Base-by-base conservation (phyloP, 2,113 vertebrate species). In the Physeter macrocephalus region DNA sequence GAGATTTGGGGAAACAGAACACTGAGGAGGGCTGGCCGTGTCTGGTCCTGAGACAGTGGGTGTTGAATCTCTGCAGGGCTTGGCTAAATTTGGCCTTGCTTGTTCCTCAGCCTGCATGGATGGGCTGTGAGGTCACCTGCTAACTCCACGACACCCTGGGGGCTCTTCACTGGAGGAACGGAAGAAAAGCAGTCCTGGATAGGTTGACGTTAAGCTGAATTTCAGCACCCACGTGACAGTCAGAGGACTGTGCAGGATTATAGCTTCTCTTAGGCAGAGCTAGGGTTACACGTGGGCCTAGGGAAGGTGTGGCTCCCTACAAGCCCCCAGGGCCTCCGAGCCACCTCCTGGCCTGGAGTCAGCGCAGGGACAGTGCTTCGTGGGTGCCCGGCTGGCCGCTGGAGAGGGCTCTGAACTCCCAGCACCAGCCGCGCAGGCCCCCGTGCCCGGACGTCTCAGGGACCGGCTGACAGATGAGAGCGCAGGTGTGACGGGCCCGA, bases 81-180 rank as follows among this genome's bases (percentile, higher is more conserved):
- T 57, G 77, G 84, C 88, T 85, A 77, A 89, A 74, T 89, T 57
- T 89, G 89, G 49, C 77, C 29, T 87, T 88, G 81, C 64, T 84
- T 78, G 94, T 80, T 41, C 78, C 61, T 86, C 57, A 67, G 71
- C 41, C 57, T 89, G 31, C 61, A 0, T 91, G 78, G 78, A 84
- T 95, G 64, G 29, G n/a, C 31, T 82, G 25, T 95, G 82, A 91
- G 31, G 61, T 97, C 88, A 95, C 54, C 72, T 49, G 8, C 49
- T 49, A 36, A 82, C 71, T 86, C 64, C 59, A 11, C 54, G 77
- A 90, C 41, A 52, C 71, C 23, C 41, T 52, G 18, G 25, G 21
- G 82, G 11, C 69, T 67, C 43, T 81, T 81, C n/a, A 43, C 71
- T n/a, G 13, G 67, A 46, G 52, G 57, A 94, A 90, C 8, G 3